Conservation (phyloP, 2,888 invertebrate genomes). For the Epinotia bilunana region DNA sequence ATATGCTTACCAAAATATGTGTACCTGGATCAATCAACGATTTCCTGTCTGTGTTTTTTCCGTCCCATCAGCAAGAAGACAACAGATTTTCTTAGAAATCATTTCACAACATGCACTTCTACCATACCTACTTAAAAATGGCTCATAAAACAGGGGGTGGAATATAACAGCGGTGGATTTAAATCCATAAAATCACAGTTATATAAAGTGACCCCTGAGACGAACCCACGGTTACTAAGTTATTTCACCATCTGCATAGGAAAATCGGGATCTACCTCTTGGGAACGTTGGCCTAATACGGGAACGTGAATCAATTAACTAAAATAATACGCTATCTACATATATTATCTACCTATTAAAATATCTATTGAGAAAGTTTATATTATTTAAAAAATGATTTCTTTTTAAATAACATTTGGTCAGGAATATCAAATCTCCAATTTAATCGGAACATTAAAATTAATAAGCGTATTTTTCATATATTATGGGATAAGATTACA, state of each 20-base stretch:
- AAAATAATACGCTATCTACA: slow-evolving; percentile 62
- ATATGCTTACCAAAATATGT: too few species aligned
- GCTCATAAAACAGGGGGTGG: too few species aligned
- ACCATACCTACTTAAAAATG: too few species aligned
- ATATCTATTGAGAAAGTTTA: slow-evolving; percentile 73
- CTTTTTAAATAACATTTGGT: slow-evolving; percentile 80
- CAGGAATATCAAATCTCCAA: slow-evolving; percentile 82
- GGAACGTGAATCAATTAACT: slow-evolving; percentile 44
- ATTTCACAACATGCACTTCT: too few species aligned
- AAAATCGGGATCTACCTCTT: not conserved
- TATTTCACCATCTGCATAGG: not conserved
- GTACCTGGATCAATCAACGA: too few species aligned
- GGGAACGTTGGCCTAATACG: slow-evolving; percentile 16
- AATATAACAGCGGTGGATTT: too few species aligned
- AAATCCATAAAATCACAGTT: too few species aligned
- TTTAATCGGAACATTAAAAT: slow-evolving; percentile 84
- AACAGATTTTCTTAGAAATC: too few species aligned
- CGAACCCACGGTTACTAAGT: not conserved
- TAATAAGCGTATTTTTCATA: slow-evolving; percentile 84
- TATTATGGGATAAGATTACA: slow-evolving; percentile 63
- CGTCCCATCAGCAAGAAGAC: too few species aligned
- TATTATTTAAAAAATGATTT: slow-evolving; percentile 75
- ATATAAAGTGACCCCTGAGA: too few species aligned
- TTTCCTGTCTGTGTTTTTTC: too few species aligned
- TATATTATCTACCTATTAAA: slow-evolving; percentile 64